Percentiles rank a stretch among this genome's conserved stretches.
phyloP scores from a whole-genome alignment of 2,113 vertebrate species.

The Phrynocephalus versicolor region DNA sequence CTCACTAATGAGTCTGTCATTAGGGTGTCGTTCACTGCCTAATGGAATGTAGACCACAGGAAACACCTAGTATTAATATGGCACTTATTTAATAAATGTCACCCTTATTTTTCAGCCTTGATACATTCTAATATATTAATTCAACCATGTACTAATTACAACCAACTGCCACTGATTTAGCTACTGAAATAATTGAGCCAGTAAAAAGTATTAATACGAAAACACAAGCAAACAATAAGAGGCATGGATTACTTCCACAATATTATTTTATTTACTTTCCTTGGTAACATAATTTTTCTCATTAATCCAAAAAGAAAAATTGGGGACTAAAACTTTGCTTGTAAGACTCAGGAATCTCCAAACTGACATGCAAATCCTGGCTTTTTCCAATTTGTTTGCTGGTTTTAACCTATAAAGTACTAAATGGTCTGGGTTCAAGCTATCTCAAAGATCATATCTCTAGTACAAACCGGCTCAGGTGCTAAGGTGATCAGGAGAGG shows the following conservation, averaged over 20 bases:
- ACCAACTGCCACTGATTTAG: neutral
- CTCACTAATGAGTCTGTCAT: conserved; percentile 8
- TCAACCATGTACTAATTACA: neutral
- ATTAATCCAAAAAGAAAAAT: neutral
- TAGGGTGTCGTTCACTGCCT: conserved; percentile 1
- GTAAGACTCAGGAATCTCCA: neutral
- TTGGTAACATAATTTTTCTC: neutral
- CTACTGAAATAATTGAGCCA: neutral
- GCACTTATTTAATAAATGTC: conserved; percentile 9
- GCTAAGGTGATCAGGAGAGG: too few species aligned
- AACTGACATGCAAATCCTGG: neutral
- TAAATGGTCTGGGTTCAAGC: too few species aligned
- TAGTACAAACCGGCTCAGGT: too few species aligned
- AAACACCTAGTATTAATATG: conserved; percentile 1
- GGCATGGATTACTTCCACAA: neutral
- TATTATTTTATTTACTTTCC: neutral
- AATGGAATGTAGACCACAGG: neutral
- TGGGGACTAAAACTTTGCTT: neutral
- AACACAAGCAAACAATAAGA: neutral
- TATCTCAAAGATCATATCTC: too few species aligned
- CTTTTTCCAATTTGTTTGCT: too few species aligned
- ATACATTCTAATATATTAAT: conserved; percentile 13
- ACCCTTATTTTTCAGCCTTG: neutral
- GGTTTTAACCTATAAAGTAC: too few species aligned
- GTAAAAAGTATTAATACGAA: neutral